These are phyloP conservation scores for Formicarius rufipectus DNA, from an alignment of 2,113 vertebrate species.

Conservation along the genomic window DNA sequence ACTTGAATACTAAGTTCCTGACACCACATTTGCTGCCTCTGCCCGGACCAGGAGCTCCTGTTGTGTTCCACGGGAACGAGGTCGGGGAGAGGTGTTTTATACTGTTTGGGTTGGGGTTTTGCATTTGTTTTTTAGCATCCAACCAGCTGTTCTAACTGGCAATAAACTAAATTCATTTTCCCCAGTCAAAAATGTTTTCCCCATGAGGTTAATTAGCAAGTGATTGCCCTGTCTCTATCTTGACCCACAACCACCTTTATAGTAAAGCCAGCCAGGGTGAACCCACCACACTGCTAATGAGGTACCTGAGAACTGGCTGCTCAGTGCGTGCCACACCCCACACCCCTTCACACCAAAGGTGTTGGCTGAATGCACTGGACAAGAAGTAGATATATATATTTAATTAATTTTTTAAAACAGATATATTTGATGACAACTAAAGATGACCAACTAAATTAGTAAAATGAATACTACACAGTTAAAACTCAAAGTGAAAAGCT, in stretches of 20 bases:
- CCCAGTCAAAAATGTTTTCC: not conserved
- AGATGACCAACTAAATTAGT: not conserved
- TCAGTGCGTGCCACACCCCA: not conserved
- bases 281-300: no score
- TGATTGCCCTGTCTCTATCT: not conserved
- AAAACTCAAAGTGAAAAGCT: not conserved
- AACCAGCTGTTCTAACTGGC: not conserved
- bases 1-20: not conserved
- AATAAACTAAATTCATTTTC: not conserved
- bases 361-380: not conserved
- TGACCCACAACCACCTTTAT: not conserved
- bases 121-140: not conserved
- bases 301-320: not conserved
- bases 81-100: fast-evolving
- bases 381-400: not conserved
- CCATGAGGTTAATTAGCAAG: not conserved
- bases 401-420: no score
- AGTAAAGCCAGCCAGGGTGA: no score
- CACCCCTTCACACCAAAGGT: not conserved
- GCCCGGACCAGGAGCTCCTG: not conserved
- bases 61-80: not conserved
- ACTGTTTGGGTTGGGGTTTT: not conserved
- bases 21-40: not conserved
- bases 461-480: not conserved
- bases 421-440: not conserved